Conservation (phyloP, 2,797 vertebrate species). For the Sciurus vulgaris region DNA sequence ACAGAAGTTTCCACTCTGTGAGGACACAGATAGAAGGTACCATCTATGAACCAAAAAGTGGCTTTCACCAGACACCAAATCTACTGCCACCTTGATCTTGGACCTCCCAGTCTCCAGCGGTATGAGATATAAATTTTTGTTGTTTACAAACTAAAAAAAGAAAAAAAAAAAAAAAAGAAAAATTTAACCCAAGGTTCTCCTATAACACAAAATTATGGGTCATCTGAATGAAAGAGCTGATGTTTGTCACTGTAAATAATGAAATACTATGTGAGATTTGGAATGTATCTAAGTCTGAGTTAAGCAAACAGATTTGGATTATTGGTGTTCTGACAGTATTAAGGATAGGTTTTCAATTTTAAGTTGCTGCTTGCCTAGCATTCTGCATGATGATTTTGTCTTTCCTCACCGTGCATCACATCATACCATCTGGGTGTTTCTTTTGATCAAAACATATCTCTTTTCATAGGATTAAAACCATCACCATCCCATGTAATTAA, state of each 20-base stretch:
- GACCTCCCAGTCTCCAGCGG: neutral
- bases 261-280: neutral
- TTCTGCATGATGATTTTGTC: neutral
- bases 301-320: neutral
- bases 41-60: neutral
- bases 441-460: constrained; percentile 61
- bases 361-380: neutral
- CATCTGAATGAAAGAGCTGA: constrained; percentile 3
- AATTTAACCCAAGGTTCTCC: constrained; percentile 1
- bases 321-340: neutral
- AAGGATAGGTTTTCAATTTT: neutral
- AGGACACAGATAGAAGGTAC: neutral
- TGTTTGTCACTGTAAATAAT: neutral
- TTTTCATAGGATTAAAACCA: constrained; percentile 59
- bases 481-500: constrained; percentile 65
- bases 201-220: constrained; percentile 21
- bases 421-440: constrained; percentile 28
- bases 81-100: neutral
- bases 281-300: constrained; percentile 7
- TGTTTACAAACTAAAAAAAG: neutral
- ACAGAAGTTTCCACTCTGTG: neutral
- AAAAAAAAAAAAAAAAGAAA: neutral
- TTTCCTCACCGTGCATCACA: neutral
- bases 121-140: neutral
- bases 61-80: neutral